Evolutionary conservation across 2,888 invertebrate genomes (phyloP), one percentile per base, ranked within the genome.

Genomic region (Ectropis crepuscularia): DNA sequence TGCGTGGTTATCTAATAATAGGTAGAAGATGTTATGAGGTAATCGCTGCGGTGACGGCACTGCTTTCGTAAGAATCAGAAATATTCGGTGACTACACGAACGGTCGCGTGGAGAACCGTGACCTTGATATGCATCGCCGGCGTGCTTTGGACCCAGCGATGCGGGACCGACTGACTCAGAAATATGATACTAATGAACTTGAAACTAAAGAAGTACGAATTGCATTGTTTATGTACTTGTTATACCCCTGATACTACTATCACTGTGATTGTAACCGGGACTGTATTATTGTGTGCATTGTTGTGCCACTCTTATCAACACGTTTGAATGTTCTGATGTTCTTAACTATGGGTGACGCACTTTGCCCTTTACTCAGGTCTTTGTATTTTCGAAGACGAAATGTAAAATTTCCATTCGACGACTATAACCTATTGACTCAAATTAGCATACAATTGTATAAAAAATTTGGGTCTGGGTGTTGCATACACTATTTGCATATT

Each of bases 1-100:
- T 82, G 81, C 86, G 88, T 87, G 79, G 82, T 80, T 83, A 75
- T 82, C 90, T 91, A 92, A 90, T 89, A 90, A 90, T 92, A 92
- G 89, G 85, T 88, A 83, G 43, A 57, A 60, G 82, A 82, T 74
- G 78, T 76, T 85, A 87, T 91, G 92, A 92, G 89, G 92, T 91
- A 92, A 92, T 85, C 87, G 81, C 80, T 68, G 77, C 80, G 80
- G 73, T 87, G 88, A 89, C 87, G 89, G 69, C 75, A 81, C 77
- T 79, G 68, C 78, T 89, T 89, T 87, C 90, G 90, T 88, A 89
- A 91, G 83, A 82, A 77, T 74, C 82, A 79, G 73, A 90, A 90
- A 90, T 92, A 90, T 88, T 86, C 81, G 77, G 75, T 85, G 89
- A 86, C 81, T 81, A 74, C 73, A 78, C 74, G 70, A 62, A 60